Base-by-base conservation (phyloP, 2,797 vertebrate species). In the Coreius guichenoti region DNA sequence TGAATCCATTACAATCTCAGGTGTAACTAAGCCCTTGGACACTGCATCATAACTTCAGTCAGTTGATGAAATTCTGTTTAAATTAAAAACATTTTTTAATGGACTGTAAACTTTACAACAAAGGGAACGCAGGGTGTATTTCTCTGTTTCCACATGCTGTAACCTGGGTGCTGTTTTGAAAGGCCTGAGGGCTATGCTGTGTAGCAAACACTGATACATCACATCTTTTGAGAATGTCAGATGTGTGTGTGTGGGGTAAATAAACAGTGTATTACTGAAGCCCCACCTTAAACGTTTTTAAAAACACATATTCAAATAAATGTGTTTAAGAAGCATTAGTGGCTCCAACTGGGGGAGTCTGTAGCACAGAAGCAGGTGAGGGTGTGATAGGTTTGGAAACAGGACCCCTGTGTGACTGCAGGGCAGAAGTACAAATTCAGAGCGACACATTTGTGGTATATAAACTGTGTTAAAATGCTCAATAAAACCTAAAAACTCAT, bases 381-480 rank as follows among this genome's bases (percentile, higher is more conserved):
- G 83, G 82, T 79, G 86, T 78, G 79, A 49, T 5, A 65, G 79
- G 86, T 87, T 63, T 79, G 67, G 87, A 90, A 89, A 89, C 79
- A 86, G 65, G 85, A 89, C 82, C 76, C 87, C 65, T 33, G 13
- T 51, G 76, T 61, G 49, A 36, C 80, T 86, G 51, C 26, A 17
- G 87, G 85, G 75, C 89, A 89, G 90, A 88, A 90, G 88, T 77
- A 74, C 84, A 72, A 85, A 82, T 26, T 63, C 43, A 54, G 23
- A 70, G 61, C 31, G 61, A 76, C 81, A 75, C 17, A 67, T 65
- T 49, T 76, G 86, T 78, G 63, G 85, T 91, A 89, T 85, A 91
- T 89, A 91, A 90, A 90, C 88, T 84, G 61, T 43, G 21, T 69
- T 86, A 83, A 84, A 83, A 69, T 31, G 49, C 67, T 84, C 81